Conservation (phyloP, 2,797 vertebrate genomes). For the Clarias laeviceps region DNA sequence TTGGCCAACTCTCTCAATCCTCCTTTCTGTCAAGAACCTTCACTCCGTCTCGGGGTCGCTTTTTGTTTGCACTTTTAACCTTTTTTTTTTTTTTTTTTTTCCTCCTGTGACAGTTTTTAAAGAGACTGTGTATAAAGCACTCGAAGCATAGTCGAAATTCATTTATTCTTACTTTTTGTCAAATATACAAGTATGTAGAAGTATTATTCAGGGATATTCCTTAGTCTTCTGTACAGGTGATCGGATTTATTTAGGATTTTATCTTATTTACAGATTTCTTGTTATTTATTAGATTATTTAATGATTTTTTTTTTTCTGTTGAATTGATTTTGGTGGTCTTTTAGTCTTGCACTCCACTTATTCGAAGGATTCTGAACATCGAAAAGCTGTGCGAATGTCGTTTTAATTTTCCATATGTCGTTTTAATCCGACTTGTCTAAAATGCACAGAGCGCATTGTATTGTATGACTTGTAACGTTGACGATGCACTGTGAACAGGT, state of each 20-base stretch:
- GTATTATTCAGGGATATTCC: constrained; percentile 34
- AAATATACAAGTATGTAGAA: neutral
- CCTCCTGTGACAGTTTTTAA: neutral
- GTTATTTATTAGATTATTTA: constrained; percentile 46
- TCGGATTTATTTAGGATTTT: constrained; percentile 3
- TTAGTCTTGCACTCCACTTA: neutral
- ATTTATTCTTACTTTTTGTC: neutral
- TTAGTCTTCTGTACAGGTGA: constrained; percentile 32
- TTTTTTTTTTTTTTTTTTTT: neutral
- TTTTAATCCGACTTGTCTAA: neutral
- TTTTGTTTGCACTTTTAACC: constrained; percentile 34
- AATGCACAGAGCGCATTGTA: neutral
- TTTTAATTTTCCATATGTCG: neutral
- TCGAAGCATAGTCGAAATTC: neutral
- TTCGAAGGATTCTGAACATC: neutral
- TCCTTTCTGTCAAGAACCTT: neutral
- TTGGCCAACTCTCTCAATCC: constrained; percentile 12
- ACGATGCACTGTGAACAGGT: constrained; percentile 26
- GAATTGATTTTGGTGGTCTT: neutral
- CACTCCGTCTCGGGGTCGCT: neutral
- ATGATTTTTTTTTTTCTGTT: neutral
- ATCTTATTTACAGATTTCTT: constrained; percentile 12
- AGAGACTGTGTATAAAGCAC: neutral
- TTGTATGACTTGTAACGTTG: neutral
- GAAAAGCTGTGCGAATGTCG: neutral